Evolutionary conservation across 2,113 vertebrate genomes (phyloP).

Genomic region (Brachyhypopomus gauderio): DNA sequence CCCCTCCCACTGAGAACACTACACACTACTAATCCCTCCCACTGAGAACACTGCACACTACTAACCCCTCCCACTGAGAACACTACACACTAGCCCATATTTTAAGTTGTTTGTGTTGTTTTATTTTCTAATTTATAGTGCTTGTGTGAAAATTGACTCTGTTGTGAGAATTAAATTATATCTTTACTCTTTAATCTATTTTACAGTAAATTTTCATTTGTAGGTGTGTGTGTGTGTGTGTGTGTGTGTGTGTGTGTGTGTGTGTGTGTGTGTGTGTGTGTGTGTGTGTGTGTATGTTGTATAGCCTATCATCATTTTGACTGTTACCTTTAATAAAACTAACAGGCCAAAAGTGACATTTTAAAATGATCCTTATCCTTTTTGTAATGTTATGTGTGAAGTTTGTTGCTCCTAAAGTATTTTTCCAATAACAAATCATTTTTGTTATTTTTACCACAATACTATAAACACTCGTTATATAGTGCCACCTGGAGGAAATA

Average conservation of each 20-base stretch:
- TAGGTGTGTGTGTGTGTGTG: background rate
- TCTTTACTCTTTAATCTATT: background rate
- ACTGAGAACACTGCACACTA: no score
- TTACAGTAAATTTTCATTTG: background rate
- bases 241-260: background rate
- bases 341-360: background rate
- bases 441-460: background rate
- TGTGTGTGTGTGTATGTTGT: background rate
- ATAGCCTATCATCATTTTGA: background rate
- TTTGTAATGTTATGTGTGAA: background rate
- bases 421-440: background rate
- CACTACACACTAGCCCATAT: no score
- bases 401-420: background rate
- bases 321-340: conserved; percentile 4
- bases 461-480: no score
- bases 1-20: no score
- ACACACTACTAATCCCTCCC: no score
- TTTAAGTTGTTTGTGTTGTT: no score
- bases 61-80: no score
- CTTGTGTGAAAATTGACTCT: background rate
- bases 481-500: no score
- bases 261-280: background rate
- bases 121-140: no score
- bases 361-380: background rate
- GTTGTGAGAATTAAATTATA: background rate